These are phyloP conservation scores for Drosophila dives DNA, from an alignment of 2,888 invertebrate species.

Conservation along the genomic window DNA sequence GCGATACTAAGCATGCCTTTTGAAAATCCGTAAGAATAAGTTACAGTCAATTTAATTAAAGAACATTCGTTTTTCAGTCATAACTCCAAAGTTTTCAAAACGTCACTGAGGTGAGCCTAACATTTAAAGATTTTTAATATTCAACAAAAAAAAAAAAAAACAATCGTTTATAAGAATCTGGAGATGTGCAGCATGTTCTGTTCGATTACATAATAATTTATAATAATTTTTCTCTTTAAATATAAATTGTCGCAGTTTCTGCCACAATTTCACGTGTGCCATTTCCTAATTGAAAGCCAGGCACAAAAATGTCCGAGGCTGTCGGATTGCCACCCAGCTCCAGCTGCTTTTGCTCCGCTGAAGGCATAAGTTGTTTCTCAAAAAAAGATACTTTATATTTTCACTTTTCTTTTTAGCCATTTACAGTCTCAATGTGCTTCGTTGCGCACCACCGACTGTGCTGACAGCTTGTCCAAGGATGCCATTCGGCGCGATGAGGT, in stretches of 20 bases:
- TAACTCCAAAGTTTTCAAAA: too few species aligned
- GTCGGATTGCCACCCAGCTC: conserved; percentile 95
- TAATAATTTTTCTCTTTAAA: not conserved
- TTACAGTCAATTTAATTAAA: too few species aligned
- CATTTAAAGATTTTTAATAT: too few species aligned
- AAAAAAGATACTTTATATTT: not conserved
- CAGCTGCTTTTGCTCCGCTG: conserved; percentile 93
- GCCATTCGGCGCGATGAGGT: conserved; percentile 94
- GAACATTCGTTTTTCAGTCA: too few species aligned
- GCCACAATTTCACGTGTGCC: conserved; percentile 94
- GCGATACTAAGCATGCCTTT: not conserved
- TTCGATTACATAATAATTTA: conserved; percentile 87
- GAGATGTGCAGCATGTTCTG: conserved; percentile 96
- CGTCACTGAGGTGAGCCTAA: too few species aligned
- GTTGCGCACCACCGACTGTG: conserved; percentile 94
- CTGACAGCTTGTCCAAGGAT: conserved; percentile 92
- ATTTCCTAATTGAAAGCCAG: conserved; percentile 94
- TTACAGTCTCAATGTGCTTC: conserved; percentile 94
- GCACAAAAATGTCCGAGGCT: conserved; percentile 92
- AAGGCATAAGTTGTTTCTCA: conserved; percentile 90
- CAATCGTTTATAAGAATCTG: conserved; percentile 93
- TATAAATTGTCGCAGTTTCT: not conserved
- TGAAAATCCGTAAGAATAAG: too few species aligned
- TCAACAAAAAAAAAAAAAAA: too few species aligned
- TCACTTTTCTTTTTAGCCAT: not conserved